phyloP scores from a whole-genome alignment of 30 jellyfish, hydroid and myxozoan genomes.

The Aurelia sp. region DNA sequence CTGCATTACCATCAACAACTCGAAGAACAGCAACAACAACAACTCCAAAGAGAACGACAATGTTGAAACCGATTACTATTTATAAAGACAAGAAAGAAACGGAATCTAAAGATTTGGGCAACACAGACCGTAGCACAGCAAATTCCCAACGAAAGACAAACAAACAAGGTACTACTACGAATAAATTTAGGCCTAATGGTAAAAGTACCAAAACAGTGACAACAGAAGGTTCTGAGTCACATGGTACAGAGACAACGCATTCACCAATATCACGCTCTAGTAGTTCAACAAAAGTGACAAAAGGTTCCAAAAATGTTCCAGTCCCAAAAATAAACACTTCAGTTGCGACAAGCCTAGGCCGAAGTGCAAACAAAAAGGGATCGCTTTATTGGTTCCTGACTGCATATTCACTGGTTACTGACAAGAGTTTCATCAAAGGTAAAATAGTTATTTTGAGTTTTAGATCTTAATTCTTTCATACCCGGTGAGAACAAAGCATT shows the following conservation, averaged over 20 bases:
- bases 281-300: not conserved
- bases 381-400: constrained; percentile 84
- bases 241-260: constrained; percentile 42
- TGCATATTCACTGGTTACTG: constrained; percentile 83
- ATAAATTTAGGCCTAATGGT: constrained; percentile 2
- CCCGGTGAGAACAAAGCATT: no score
- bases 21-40: constrained; percentile 46
- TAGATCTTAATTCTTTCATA: no score
- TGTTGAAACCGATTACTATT: constrained; percentile 40
- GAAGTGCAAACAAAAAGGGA: constrained; percentile 41
- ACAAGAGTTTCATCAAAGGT: constrained; percentile 80
- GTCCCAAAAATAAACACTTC: constrained; percentile 6
- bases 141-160: not conserved
- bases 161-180: constrained; percentile 14
- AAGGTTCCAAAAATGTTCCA: constrained; percentile 5
- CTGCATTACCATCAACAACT: constrained; percentile 26
- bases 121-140: not conserved
- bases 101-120: not conserved
- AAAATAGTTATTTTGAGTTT: not conserved
- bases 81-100: constrained; percentile 6
- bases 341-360: constrained; percentile 42
- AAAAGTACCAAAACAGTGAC: constrained; percentile 11
- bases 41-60: constrained; percentile 52
- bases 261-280: constrained; percentile 51
- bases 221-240: constrained; percentile 14